These are phyloP conservation scores for Carabus problematicus DNA, from an alignment of 2,888 invertebrate species.

Conservation along the genomic window DNA sequence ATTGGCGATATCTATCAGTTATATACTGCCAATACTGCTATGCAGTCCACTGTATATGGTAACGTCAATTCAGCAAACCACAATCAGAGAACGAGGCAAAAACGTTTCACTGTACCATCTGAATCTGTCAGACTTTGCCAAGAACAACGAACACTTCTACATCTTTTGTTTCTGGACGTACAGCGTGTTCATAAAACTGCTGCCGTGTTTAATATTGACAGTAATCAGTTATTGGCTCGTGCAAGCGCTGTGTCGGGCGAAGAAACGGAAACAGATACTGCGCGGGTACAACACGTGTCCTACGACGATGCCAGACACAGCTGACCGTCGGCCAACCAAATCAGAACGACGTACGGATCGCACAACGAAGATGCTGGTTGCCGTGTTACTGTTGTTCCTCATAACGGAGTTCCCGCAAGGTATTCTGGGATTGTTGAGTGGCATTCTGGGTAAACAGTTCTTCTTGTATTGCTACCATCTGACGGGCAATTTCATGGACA, in stretches of 20 bases:
- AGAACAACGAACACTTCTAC: conserved; percentile 56
- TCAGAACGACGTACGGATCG: conserved; percentile 81
- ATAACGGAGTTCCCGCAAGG: conserved; percentile 86
- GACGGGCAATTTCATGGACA: conserved; percentile 88
- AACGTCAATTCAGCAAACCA: conserved; percentile 66
- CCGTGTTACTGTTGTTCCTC: conserved; percentile 84
- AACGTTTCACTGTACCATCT: conserved; percentile 68
- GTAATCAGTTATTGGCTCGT: conserved; percentile 75
- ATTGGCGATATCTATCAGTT: conserved; percentile 76
- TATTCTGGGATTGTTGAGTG: conserved; percentile 67
- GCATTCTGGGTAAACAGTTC: conserved; percentile 73
- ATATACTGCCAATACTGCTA: conserved; percentile 77
- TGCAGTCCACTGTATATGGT: conserved; percentile 86
- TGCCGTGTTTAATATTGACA: conserved; percentile 81
- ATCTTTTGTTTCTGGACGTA: conserved; percentile 82
- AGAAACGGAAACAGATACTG: conserved; percentile 74
- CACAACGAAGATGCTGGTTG: conserved; percentile 88
- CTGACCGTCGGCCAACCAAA: conserved; percentile 57
- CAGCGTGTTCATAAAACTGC: conserved; percentile 78
- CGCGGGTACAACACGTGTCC: conserved; percentile 69
- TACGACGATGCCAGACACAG: conserved; percentile 54
- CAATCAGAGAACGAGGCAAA: conserved; percentile 64
- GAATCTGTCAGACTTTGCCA: conserved; percentile 58
- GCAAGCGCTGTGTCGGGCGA: conserved; percentile 76
- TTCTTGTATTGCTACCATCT: conserved; percentile 80